These are phyloP conservation scores for Rhipidura dahli DNA, from an alignment of 2,113 vertebrate genomes.

Conservation along the genomic window DNA sequence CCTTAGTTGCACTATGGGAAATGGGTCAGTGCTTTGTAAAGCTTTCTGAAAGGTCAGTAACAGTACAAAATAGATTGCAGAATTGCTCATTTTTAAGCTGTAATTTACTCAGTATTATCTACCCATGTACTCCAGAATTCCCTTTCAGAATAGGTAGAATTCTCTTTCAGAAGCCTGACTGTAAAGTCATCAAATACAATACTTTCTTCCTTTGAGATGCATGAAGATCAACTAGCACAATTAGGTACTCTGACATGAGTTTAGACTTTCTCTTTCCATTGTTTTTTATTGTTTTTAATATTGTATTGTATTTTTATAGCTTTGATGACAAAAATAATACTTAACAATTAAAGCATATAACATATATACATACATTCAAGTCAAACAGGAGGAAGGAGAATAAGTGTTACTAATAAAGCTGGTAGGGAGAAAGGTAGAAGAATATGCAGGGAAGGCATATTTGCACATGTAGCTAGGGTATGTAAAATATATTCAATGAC, in stretches of 20 bases:
- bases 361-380: neutral
- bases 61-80: neutral
- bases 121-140: neutral
- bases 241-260: neutral
- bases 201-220: neutral
- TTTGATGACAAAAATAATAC: neutral
- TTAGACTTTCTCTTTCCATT: neutral
- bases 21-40: neutral
- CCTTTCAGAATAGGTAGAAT: neutral
- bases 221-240: neutral
- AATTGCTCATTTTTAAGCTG: neutral
- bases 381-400: neutral
- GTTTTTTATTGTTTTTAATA: neutral
- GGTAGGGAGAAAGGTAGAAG: neutral
- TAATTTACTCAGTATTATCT: neutral
- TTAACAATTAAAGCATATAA: neutral
- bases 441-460: neutral
- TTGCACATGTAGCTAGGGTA: neutral
- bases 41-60: neutral
- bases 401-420: neutral
- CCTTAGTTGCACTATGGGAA: neutral
- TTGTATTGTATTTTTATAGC: neutral
- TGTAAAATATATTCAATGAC: neutral
- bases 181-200: neutral
- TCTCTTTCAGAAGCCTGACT: neutral